Evolutionary conservation across 2,797 vertebrate species (phyloP).

Genomic region (Moxostoma hubbsi): DNA sequence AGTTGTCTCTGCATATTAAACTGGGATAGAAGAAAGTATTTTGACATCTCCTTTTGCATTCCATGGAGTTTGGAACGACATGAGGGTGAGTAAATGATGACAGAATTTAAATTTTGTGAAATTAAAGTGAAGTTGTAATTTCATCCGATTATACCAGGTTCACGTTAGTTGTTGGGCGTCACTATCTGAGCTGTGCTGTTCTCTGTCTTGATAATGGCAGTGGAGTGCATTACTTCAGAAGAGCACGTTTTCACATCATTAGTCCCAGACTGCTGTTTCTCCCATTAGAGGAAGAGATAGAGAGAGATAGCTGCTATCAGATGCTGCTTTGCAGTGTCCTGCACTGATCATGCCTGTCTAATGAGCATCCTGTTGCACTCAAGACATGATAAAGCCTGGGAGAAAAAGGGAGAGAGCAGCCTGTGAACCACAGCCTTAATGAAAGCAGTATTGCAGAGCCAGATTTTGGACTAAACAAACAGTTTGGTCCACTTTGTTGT

Average conservation of each 20-base stretch:
- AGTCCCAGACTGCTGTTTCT: conserved; percentile 52
- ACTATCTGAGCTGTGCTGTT: conserved; percentile 28
- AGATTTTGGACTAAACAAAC: background rate
- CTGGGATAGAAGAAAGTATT: too few relatives aligned
- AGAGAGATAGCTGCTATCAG: conserved; percentile 53
- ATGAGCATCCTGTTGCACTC: conserved; percentile 60
- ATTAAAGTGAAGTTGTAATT: background rate
- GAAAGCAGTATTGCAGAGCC: background rate
- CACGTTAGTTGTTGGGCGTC: background rate
- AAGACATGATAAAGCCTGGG: conserved; percentile 52
- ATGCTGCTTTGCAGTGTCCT: conserved; percentile 54
- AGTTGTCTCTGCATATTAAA: too few relatives aligned
- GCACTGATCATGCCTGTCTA: conserved; percentile 58
- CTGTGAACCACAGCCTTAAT: background rate
- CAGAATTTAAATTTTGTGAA: background rate
- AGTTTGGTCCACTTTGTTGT: conserved; percentile 20
- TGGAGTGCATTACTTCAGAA: conserved; percentile 44
- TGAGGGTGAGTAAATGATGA: too few relatives aligned
- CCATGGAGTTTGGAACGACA: too few relatives aligned
- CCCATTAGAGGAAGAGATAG: conserved; percentile 36
- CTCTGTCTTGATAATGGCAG: conserved; percentile 45
- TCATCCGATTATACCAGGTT: background rate
- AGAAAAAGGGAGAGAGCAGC: conserved; percentile 3
- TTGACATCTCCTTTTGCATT: too few relatives aligned
- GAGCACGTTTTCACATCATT: conserved; percentile 55